Percentiles rank a stretch among this genome's conserved stretches.
phyloP scores from a whole-genome alignment of 2,888 invertebrate species.

The Acanthoscelides obtectus region DNA sequence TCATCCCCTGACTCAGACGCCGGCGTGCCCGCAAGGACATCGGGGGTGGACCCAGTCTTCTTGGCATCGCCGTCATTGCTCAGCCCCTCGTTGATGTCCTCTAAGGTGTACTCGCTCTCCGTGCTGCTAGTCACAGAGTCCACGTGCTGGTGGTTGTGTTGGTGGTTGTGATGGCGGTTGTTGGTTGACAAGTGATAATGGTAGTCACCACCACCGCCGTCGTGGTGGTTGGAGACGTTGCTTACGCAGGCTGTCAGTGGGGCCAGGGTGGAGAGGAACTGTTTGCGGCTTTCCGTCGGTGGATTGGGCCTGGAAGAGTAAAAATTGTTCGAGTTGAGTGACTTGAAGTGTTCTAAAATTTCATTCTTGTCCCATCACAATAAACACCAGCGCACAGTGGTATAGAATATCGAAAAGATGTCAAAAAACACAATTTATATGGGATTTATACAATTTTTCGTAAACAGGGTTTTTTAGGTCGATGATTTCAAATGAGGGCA shows the following conservation, averaged over 20 bases:
- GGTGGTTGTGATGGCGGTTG: slow-evolving; percentile 57
- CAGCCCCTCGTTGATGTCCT: slow-evolving; percentile 58
- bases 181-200: not conserved
- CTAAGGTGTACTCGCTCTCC: slow-evolving; percentile 64
- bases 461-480: too few species aligned
- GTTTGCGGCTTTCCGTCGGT: slow-evolving; percentile 61
- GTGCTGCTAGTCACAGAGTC: slow-evolving; percentile 54
- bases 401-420: too few species aligned
- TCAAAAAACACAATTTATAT: too few species aligned
- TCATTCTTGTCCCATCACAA: too few species aligned
- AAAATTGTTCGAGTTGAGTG: too few species aligned
- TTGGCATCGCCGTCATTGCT: slow-evolving; percentile 51
- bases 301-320: slow-evolving; percentile 40
- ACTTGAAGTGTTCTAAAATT: too few species aligned
- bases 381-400: too few species aligned
- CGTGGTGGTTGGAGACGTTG: slow-evolving; percentile 52
- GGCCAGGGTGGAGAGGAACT: slow-evolving; percentile 74
- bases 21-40: slow-evolving; percentile 74
- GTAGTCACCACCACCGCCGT: slow-evolving; percentile 33
- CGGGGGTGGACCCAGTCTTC: slow-evolving; percentile 57
- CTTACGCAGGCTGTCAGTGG: slow-evolving; percentile 72
- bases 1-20: slow-evolving; percentile 61
- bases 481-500: too few species aligned
- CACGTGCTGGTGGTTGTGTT: slow-evolving; percentile 48
- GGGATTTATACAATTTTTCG: too few species aligned